Evolutionary conservation across 2,113 vertebrate species (phyloP).

Genomic region (Fregetta grallaria): DNA sequence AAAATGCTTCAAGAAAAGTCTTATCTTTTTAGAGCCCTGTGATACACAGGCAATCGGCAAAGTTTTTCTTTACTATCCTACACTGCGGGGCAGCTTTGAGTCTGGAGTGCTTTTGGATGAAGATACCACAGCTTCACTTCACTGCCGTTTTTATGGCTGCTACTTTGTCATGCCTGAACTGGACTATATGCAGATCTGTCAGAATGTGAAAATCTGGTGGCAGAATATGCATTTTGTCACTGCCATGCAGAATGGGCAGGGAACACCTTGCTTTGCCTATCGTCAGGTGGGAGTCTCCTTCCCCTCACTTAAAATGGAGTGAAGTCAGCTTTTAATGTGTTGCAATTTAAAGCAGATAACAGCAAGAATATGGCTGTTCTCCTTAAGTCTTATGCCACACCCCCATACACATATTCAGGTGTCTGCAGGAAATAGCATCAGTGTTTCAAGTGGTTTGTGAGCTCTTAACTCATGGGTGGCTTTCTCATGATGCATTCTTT

Average conservation of each 20-base stretch:
- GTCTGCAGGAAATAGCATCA: background rate
- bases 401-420: rapidly evolving
- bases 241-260: background rate
- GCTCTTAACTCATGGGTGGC: background rate
- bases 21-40: background rate
- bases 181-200: background rate
- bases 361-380: background rate
- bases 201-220: background rate
- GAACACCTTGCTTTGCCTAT: background rate
- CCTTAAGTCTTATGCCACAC: background rate
- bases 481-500: background rate
- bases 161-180: background rate
- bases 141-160: background rate
- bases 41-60: background rate
- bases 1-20: background rate
- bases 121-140: background rate
- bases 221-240: background rate
- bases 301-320: background rate
- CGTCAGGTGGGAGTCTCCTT: background rate
- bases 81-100: background rate
- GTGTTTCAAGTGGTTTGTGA: background rate
- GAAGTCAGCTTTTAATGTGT: background rate
- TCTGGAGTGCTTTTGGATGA: background rate
- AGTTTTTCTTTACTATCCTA: background rate
- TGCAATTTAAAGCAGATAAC: background rate